These are phyloP conservation scores for Drosophila lutescens DNA, from an alignment of 2,888 invertebrate species.

Conservation along the genomic window DNA sequence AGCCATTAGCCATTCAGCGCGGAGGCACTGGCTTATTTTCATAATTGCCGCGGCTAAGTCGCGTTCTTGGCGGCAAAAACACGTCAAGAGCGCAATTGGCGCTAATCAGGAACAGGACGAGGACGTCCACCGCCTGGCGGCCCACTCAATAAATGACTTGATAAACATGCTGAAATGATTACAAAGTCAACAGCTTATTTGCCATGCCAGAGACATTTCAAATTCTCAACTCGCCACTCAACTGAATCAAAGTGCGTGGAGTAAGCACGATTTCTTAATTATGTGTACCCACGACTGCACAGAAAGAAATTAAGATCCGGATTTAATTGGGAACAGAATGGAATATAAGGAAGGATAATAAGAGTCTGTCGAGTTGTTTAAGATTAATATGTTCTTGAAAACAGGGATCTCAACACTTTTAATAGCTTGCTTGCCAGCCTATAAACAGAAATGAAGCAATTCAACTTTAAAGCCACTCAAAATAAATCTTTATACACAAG, in stretches of 20 bases:
- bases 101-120: conserved; percentile 20
- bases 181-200: conserved; percentile 72
- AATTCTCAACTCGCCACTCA: conserved; percentile 33
- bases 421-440: too few species aligned
- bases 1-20: conserved; percentile 32
- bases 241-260: conserved; percentile 42
- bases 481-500: too few species aligned
- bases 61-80: conserved; percentile 15
- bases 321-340: neutral
- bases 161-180: conserved; percentile 66
- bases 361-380: too few species aligned
- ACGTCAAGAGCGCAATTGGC: conserved; percentile 24
- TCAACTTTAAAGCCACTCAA: too few species aligned
- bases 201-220: conserved; percentile 52
- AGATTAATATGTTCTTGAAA: too few species aligned
- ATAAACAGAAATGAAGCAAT: too few species aligned
- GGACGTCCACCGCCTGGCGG: neutral
- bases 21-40: conserved; percentile 50
- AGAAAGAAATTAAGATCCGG: conserved; percentile 5
- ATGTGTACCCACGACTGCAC: conserved; percentile 58
- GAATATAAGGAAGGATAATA: too few species aligned
- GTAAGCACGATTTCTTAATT: conserved; percentile 63
- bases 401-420: too few species aligned
- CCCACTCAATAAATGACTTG: conserved; percentile 53
- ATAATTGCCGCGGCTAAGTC: conserved; percentile 56